Base-by-base conservation (phyloP, 2,888 invertebrate species). In the Pseudolycoriella hygida region DNA sequence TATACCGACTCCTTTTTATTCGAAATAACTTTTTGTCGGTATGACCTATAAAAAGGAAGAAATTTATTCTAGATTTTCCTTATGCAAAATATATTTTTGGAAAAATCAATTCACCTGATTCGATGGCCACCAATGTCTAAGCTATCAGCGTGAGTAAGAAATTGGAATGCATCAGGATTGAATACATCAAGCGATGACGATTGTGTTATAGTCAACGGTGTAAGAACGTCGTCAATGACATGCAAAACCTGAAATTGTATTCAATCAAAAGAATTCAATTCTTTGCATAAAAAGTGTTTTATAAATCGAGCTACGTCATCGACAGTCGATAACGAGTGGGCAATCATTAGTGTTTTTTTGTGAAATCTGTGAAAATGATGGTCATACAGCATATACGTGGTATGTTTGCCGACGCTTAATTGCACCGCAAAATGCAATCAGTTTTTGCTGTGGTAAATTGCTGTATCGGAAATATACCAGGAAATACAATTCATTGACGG, bases 221-320 rank as follows among this genome's bases (percentile, higher is more conserved):
- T 77, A 49, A 90, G 67, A 20, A 90, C 86, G 64, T 86, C 83
- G 58, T 88, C 87, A 59, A 90, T 86, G 56, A 87, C 78, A 63
- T 90, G 88, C 53, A 90, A 71, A 14, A 88, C 78, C 85, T 89
- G 64, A 3, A 43, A 48, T 15, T 12, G 8, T 6, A 25, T 25
- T n/a, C n/a, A 25, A 25, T 25, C 25, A 25, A 25, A 25, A 8
- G 25, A 25, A 25, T 25, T 4, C 25, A n/a, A n/a, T n/a, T n/a
- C n/a, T n/a, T n/a, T n/a, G n/a, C n/a, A n/a, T n/a, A n/a, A n/a
- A n/a, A n/a, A n/a, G n/a, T n/a, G n/a, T n/a, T n/a, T n/a, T n/a
- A n/a, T n/a, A n/a, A n/a, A n/a, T n/a, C n/a, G n/a, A n/a, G n/a
- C n/a, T n/a, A n/a, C n/a, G n/a, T n/a, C n/a, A n/a, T n/a, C n/a